Base-by-base conservation (phyloP, 2,113 vertebrate species). In the Piprites chloris region DNA sequence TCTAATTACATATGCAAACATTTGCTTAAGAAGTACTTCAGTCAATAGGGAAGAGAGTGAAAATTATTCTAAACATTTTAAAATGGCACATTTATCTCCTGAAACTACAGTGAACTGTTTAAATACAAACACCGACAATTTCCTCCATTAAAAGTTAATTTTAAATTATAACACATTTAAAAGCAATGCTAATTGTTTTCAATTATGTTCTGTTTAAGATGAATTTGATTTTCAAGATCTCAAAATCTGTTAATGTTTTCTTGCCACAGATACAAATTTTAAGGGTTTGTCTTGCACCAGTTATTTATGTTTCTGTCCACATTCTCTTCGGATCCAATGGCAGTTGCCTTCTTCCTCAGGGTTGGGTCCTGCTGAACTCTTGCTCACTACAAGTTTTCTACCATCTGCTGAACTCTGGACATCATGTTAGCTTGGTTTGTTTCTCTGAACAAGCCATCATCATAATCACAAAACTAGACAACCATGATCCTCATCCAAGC, bases 11-110 rank as follows among this genome's bases (percentile, higher is more conserved):
- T 49, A 85, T 18, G 49, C 77, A 97, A 96, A 94, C n/a, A 87
- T 82, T 95, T 96, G 61, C 62, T 93, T 74, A 96, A 91, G 71
- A 75, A 93, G 33, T 89, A 75, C 68, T 93, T 95, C 81, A 93
- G 47, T 94, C 58, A 86, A 67, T 65, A 82, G 10, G 3, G 42
- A 86, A 74, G 47, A 68, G 42, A 94, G n/a, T 30, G 50, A 82
- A 91, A 95, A 89, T 41, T 0, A 93, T 73, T 93, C 9, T 18
- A 92, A 96, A 53, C 21, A 73, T 66, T 93, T 85, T 35, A 19
- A 91, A 95, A 85, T 58, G 9, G 42, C 26, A 89, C 17, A 58
- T 37, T 61, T 85, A 66, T 84, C 89, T 95, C 39, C 58, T 72
- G 32, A 92, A 89, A 75, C 17, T 66, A 66, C 30, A 87, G 9